Base-by-base conservation (phyloP, 2,797 vertebrate species). In the Hapalemur alaotrensis region DNA sequence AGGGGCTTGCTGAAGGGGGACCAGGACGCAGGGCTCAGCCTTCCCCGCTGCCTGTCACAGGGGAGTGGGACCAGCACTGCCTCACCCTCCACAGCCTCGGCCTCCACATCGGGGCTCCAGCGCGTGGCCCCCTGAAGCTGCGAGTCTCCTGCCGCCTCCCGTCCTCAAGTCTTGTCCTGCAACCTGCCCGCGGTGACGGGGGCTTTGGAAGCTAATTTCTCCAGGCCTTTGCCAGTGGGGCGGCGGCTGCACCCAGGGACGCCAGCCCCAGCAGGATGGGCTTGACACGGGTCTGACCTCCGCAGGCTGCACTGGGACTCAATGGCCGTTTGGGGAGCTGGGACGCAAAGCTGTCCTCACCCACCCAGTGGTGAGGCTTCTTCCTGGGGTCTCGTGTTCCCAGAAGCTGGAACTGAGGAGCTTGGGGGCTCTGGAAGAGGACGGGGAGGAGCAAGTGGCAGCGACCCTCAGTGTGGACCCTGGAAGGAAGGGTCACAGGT, bases 101-200 rank as follows among this genome's bases (percentile, higher is more conserved):
- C 65, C 65, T 35, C 65, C n/a, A 22, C 9, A 9, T 67, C 8
- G n/a, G n/a, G n/a, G 17, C 65, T 65, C 65, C 32, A 65, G 61
- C 15, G 8, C 1, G 59, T 61, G 59, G 59, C 12, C 63, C 30
- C 61, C 63, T 65, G 63, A n/a, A 65, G 63, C 15, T 2, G 14
- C 4, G 14, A 13, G 11, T n/a, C 18, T n/a, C 30, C 14, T 76
- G 18, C 28, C 10, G 1, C 48, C 20, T n/a, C 32, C 50, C 2
- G 0, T 50, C 76, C 76, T 38, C 22, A 17, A 57, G n/a, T 15
- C n/a, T 25, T 11, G 12, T 15, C n/a, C 7, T 38, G 9, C 14
- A 6, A 35, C n/a, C 22, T 79, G 23, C 0, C 0, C 7, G 25
- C n/a, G 0, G 22, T 9, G 50, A 28, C n/a, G 5, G 50, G 4